phyloP scores from a whole-genome alignment of 2,888 invertebrate genomes.

The Callyntrura guangdongensis region DNA sequence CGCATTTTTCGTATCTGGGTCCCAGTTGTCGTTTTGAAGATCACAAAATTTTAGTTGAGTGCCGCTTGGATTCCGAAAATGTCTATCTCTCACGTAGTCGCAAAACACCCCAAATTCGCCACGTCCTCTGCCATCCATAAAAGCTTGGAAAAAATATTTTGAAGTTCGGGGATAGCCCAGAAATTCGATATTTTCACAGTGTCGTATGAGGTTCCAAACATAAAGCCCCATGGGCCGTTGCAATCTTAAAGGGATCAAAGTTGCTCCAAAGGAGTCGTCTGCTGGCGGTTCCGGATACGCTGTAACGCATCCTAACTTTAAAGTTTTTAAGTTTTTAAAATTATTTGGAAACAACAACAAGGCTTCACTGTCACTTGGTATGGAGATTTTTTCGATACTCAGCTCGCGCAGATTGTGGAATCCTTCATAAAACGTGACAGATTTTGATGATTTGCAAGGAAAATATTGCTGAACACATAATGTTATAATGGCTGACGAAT shows the following conservation, averaged over 20 bases:
- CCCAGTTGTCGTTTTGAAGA: conserved; percentile 59
- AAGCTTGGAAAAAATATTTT: conserved; percentile 69
- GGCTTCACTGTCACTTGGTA: conserved; percentile 21
- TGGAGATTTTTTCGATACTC: conserved; percentile 60
- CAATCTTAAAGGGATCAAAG: conserved; percentile 35
- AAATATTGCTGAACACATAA: conserved; percentile 47
- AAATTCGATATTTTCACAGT: conserved; percentile 62
- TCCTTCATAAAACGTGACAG: conserved; percentile 51
- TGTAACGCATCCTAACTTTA: conserved; percentile 59
- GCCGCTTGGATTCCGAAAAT: not conserved
- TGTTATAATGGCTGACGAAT: conserved; percentile 2
- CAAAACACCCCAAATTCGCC: conserved; percentile 69
- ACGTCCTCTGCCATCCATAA: conserved; percentile 56
- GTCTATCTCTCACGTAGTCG: conserved; percentile 47
- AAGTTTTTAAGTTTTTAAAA: conserved; percentile 45
- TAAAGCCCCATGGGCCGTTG: conserved; percentile 63
- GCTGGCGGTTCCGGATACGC: conserved; percentile 66
- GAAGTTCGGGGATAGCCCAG: conserved; percentile 59
- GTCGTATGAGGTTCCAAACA: conserved; percentile 58
- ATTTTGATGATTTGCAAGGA: conserved; percentile 16
- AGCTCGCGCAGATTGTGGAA: conserved; percentile 41
- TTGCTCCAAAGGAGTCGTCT: conserved; percentile 50
- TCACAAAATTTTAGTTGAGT: conserved; percentile 41
- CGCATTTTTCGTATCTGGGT: conserved; percentile 54
- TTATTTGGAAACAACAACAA: not conserved